Base-by-base conservation (phyloP, 2,113 vertebrate genomes). In the Alaudala cheleensis region DNA sequence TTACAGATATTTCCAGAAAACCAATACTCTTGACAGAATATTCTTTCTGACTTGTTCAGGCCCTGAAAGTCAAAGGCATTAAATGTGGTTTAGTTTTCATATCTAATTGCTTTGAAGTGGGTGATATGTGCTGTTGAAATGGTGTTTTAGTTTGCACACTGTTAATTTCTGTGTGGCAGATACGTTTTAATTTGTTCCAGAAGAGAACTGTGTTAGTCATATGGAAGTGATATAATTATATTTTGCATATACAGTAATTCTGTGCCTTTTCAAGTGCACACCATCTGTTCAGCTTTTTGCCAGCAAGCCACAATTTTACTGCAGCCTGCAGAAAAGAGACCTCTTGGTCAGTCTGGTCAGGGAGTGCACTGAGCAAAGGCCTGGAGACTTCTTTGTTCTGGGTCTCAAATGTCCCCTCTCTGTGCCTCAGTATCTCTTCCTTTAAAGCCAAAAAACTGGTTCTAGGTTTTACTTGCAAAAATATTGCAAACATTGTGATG, bases 151-250 rank as follows among this genome's bases (percentile, higher is more conserved):
- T 97, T 97, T 96, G 81, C 92, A 97, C 64, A 50, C 80, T 82
- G 88, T 95, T 96, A 77, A 85, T 97, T 96, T 97, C 90, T 95
- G 58, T 95, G 58, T 57, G 88, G 86, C 89, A 97, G 86, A 94
- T 95, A 94, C 1, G 74, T 79, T 96, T 92, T 92, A 96, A 97
- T 97, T 92, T 34, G 74, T 73, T 97, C 87, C 96, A 98, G 96
- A 91, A 80, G 93, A 95, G 95, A 95, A 54, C 74, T 91, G 6
- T 28, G 64, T 76, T 53, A 66, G 54, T 96, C 97, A 96, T 93
- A 81, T 96, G 96, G 97, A 97, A 98, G 90, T 67, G 95, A 96
- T 97, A 78, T 42, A 47, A n/a, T 87, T 86, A 86, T 92, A 57
- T 95, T 97, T 95, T 95, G 65, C 91, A 91, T 94, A 96, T 91